Evolutionary conservation across 1,140 invertebrate genomes (phyloP), one percentile per base, ranked within the genome.

Genomic region (Philotrypesis tridentata): DNA sequence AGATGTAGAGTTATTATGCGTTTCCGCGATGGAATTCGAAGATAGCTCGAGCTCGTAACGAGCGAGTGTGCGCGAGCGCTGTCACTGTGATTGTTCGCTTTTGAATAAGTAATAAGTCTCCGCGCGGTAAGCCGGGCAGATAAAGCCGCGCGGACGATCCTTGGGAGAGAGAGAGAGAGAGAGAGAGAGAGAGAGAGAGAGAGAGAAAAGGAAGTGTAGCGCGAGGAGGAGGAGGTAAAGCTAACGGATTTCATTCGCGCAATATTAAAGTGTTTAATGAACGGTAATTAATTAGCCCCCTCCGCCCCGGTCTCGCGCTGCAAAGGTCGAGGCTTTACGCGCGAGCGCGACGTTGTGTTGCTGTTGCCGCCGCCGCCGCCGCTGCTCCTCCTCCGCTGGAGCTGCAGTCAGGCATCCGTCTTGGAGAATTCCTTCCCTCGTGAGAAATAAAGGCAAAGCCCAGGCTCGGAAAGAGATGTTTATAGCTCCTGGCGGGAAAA

Each of bases 231-330:
- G 25, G 5, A 65, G 48, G 17, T 11, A 43, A 43, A 43, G 14
- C 76, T 86, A 85, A 86, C 87, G 87, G 87, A 89, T 89, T 89
- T 89, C 87, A 89, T 87, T 86, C 84, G 80, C 84, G 87, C 85
- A 86, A 90, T 91, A 90, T 91, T 90, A 90, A 89, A 88, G 87
- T 88, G 86, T 85, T 86, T 89, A 90, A 90, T 90, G 87, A 87
- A 81, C 63, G 87, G 83, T 85, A 86, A 90, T 91, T 91, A 90
- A 90, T 91, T 90, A 90, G 83, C 27, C 23, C 4, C 70, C 8
- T n/a, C 27, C 1, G 33, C 48, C 33, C 29, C 23, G 55, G 40
- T 0, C 37, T 8, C 8, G 60, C n/a, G 61, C 33, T 63, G 33
- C 33, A 65, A 65, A 65, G 74, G 61, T 67, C 29, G 74, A 14